These are phyloP conservation scores for Asteroscopus sphinx DNA, from an alignment of 2,888 invertebrate genomes.

Conservation along the genomic window DNA sequence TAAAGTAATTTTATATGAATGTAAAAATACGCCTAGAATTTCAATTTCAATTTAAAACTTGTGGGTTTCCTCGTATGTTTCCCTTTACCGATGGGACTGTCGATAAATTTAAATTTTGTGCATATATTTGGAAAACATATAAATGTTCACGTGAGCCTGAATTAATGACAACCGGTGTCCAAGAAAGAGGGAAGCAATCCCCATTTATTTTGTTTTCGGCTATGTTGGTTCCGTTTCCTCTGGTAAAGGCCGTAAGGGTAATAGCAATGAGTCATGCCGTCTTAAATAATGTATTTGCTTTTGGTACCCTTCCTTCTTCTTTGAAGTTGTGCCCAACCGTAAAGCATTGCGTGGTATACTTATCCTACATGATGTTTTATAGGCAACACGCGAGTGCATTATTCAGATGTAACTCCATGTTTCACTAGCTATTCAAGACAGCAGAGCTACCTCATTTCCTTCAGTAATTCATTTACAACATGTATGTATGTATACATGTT, in stretches of 20 bases:
- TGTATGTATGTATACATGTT: slow-evolving; percentile 6
- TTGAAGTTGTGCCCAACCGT: no score
- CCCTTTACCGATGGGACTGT: slow-evolving; percentile 8
- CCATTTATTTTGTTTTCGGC: slow-evolving; percentile 20
- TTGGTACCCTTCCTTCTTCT: no score
- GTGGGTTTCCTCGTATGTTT: slow-evolving; percentile 31
- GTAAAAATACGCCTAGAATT: no score
- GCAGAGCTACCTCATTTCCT: slow-evolving; percentile 6
- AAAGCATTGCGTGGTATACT: background rate
- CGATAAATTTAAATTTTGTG: slow-evolving; percentile 34
- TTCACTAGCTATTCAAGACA: slow-evolving; percentile 7
- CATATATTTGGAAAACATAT: slow-evolving; percentile 24
- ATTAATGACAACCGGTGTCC: slow-evolving; percentile 21
- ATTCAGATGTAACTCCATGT: background rate
- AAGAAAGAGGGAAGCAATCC: slow-evolving; percentile 8
- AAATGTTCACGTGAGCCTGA: slow-evolving; percentile 17
- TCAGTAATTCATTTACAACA: slow-evolving; percentile 2
- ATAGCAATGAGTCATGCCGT: no score
- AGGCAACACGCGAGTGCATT: background rate
- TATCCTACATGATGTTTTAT: background rate
- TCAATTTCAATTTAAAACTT: slow-evolving; percentile 43
- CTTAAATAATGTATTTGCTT: no score
- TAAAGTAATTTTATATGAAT: slow-evolving; percentile 21
- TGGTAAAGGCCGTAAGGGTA: slow-evolving; percentile 8
- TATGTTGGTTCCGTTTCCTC: slow-evolving; percentile 13